Percentiles rank a stretch among this genome's conserved stretches.
Conservation (phyloP, 2,113 vertebrate species). For the Pipra filicauda region DNA sequence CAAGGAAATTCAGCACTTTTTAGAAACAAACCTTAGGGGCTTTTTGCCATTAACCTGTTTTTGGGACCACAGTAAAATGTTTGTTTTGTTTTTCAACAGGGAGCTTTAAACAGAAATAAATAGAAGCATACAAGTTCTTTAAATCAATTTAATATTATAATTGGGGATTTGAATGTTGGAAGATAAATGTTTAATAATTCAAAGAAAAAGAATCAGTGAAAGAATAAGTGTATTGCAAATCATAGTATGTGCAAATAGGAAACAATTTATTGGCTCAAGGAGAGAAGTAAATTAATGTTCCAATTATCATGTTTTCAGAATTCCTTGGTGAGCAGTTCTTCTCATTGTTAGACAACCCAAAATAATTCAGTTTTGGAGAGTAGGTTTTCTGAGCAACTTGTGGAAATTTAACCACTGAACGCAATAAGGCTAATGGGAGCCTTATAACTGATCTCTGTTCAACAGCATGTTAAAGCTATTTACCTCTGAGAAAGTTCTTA, state of each 20-base stretch:
- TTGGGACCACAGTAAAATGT: not conserved
- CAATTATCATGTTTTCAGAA: conserved; percentile 50
- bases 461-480: not conserved
- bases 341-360: conserved; percentile 12
- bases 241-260: conserved; percentile 13
- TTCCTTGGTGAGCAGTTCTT: conserved; percentile 40
- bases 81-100: conserved; percentile 6
- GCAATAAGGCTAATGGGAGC: not conserved
- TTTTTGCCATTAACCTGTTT: not conserved
- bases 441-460: not conserved
- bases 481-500: not conserved
- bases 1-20: not conserved
- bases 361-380: conserved; percentile 17
- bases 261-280: conserved; percentile 33
- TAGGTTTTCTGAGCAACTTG: not conserved
- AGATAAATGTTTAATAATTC: conserved; percentile 53
- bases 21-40: not conserved
- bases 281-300: conserved; percentile 46
- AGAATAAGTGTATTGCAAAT: not conserved
- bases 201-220: not conserved
- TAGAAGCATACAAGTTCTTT: not conserved
- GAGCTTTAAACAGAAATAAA: conserved; percentile 23
- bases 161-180: not conserved
- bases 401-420: not conserved
- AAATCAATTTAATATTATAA: conserved; percentile 31